Percentiles rank a stretch among this genome's conserved stretches.
Evolutionary conservation across 2,888 invertebrate genomes (phyloP).

Genomic region (Hydrotaea diabolus): DNA sequence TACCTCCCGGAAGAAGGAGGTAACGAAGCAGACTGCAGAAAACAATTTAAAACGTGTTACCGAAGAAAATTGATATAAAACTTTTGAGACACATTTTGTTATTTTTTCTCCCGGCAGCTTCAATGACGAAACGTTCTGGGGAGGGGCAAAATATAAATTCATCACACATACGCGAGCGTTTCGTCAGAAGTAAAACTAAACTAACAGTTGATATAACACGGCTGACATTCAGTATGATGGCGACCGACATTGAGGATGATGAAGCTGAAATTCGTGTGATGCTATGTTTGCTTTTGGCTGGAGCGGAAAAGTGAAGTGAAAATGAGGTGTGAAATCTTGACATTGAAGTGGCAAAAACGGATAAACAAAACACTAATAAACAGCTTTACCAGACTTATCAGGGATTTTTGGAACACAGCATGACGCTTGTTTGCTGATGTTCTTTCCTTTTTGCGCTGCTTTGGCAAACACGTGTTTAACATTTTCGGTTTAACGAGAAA

Average conservation of each 20-base stretch:
- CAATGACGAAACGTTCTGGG: background rate
- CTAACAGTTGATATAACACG: conserved; percentile 29
- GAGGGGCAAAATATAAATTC: conserved; percentile 22
- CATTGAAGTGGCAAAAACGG: conserved; percentile 19
- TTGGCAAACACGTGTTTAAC: conserved; percentile 10
- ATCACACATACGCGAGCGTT: background rate
- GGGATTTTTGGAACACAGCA: conserved; percentile 6
- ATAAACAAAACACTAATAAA: conserved; percentile 25
- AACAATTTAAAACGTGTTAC: conserved; percentile 30
- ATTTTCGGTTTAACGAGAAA: background rate
- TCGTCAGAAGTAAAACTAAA: too few species aligned
- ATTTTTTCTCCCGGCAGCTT: too few species aligned
- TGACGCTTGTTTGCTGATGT: background rate
- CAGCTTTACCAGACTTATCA: conserved; percentile 14
- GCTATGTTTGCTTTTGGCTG: background rate
- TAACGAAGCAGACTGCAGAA: background rate
- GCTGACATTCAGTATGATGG: conserved; percentile 1
- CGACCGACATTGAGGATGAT: background rate
- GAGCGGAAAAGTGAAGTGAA: conserved; percentile 12
- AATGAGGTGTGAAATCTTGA: conserved; percentile 40
- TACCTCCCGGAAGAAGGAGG: too few species aligned
- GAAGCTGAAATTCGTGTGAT: too few species aligned
- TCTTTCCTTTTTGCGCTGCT: too few species aligned
- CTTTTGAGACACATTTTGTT: conserved; percentile 21
- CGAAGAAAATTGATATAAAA: conserved; percentile 31